Conservation (phyloP, 2,888 invertebrate species). For the Macrosoma leucophasiata region DNA sequence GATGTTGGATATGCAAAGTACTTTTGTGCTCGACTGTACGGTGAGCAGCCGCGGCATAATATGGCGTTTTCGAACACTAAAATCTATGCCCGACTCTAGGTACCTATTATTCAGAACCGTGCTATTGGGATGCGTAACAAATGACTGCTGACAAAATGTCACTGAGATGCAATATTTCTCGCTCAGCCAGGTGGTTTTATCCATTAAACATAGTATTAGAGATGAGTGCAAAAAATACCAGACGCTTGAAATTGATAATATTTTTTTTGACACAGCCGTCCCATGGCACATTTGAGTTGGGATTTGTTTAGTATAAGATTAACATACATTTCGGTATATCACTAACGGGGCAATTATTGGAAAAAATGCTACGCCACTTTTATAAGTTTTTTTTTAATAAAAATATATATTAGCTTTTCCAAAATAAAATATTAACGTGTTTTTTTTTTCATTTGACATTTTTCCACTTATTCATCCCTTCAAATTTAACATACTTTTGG, state of each 20-base stretch:
- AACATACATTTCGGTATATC: too few species aligned
- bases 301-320: too few species aligned
- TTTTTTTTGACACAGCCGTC: conserved; percentile 25
- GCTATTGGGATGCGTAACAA: conserved; percentile 44
- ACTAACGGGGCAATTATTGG: too few species aligned
- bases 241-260: conserved; percentile 34
- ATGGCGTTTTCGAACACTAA: conserved; percentile 34
- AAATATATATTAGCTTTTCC: too few species aligned
- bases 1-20: conserved; percentile 17
- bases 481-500: too few species aligned
- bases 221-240: conserved; percentile 37
- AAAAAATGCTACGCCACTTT: too few species aligned
- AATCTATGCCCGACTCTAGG: conserved; percentile 39
- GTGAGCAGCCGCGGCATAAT: conserved; percentile 26
- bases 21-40: conserved; percentile 23
- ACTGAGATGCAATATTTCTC: conserved; percentile 61
- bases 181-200: conserved; percentile 64
- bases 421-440: too few species aligned
- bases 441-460: too few species aligned
- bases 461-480: too few species aligned
- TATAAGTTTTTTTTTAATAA: too few species aligned
- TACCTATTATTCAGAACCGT: conserved; percentile 61
- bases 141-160: conserved; percentile 64
- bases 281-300: too few species aligned
- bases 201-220: conserved; percentile 58